Evolutionary conservation across 2,797 vertebrate species (phyloP).

Genomic region (Hypotaenidia okinawae): DNA sequence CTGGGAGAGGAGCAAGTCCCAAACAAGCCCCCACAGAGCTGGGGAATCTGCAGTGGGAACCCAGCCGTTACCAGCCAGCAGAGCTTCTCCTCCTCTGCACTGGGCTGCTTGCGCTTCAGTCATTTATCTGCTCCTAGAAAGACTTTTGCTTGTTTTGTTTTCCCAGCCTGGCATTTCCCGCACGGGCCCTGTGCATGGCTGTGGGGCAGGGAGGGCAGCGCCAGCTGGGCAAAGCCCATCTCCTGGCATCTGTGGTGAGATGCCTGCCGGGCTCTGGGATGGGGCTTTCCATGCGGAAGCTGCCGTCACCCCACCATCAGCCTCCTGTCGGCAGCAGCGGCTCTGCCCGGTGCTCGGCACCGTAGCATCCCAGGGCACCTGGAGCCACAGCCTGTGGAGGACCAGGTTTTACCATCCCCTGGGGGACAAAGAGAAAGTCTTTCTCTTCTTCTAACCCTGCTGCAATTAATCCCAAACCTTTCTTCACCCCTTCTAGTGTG

Average conservation of each 20-base stretch:
- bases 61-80: background rate
- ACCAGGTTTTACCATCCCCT: background rate
- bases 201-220: background rate
- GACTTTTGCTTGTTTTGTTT: background rate
- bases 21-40: accelerated
- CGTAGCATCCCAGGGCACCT: background rate
- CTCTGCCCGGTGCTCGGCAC: background rate
- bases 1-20: background rate
- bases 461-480: background rate
- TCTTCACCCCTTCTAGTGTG: accelerated
- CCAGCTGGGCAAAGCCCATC: background rate
- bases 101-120: accelerated
- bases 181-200: accelerated
- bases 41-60: background rate
- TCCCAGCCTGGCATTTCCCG: background rate
- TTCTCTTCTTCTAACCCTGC: background rate
- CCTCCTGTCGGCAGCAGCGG: background rate
- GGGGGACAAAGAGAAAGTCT: background rate
- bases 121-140: background rate
- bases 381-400: accelerated
- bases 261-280: background rate
- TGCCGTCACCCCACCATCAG: background rate
- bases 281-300: background rate
- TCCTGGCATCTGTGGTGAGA: background rate
- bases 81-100: background rate